A percentile compares a stretch with the other conserved stretches of the same genome.
These are phyloP conservation scores for Eulithis prunata DNA, from an alignment of 2,888 invertebrate species.

Conservation along the genomic window DNA sequence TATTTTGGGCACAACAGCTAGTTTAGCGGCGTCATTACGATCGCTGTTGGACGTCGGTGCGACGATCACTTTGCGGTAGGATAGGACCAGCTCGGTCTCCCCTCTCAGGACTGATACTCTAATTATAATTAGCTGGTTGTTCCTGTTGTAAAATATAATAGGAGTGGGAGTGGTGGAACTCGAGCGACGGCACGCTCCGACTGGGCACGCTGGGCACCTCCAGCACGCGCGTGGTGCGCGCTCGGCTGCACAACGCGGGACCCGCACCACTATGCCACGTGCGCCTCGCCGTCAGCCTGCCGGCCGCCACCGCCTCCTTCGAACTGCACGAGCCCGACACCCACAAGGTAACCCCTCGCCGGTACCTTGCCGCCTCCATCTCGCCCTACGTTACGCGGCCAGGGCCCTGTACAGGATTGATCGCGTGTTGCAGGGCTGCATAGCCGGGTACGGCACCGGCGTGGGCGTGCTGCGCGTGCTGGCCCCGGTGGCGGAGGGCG, in stretches of 20 bases:
- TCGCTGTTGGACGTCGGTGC: too few species aligned
- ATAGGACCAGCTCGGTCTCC: too few species aligned
- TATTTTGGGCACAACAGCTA: too few species aligned
- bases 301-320: slow-evolving; percentile 38
- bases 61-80: too few species aligned
- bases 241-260: slow-evolving; percentile 62
- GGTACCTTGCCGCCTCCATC: too few species aligned
- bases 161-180: slow-evolving; percentile 71
- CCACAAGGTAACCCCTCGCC: too few species aligned
- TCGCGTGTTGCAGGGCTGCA: slow-evolving; percentile 44
- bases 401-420: too few species aligned
- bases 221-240: slow-evolving; percentile 87
- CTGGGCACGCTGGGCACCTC: slow-evolving; percentile 87
- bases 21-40: too few species aligned
- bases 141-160: slow-evolving; percentile 25
- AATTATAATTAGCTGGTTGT: too few species aligned
- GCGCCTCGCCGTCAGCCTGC: slow-evolving; percentile 47
- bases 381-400: too few species aligned
- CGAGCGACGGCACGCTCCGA: slow-evolving; percentile 69
- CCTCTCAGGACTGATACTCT: too few species aligned
- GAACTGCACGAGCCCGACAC: not conserved
- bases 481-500: slow-evolving; percentile 34
- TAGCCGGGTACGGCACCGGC: slow-evolving; percentile 34
- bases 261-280: slow-evolving; percentile 57
- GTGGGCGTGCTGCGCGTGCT: slow-evolving; percentile 38